These are phyloP conservation scores for Parapristionchus giblindavisi DNA, from an alignment of 2,888 invertebrate species.

Conservation along the genomic window DNA sequence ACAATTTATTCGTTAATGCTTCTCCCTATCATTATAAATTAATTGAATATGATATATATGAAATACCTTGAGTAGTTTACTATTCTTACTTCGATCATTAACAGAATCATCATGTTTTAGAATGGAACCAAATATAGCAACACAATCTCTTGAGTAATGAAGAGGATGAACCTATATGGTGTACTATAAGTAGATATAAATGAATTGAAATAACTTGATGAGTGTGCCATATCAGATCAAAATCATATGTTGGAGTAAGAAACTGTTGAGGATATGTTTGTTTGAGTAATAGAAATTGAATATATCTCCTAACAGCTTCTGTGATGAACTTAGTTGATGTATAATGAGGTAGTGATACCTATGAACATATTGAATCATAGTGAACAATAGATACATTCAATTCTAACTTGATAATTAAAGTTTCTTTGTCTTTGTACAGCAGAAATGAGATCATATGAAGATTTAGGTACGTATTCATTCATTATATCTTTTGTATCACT, in stretches of 20 bases:
- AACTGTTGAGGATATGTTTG: slow-evolving; percentile 67
- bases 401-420: slow-evolving; percentile 72
- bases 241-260: slow-evolving; percentile 74
- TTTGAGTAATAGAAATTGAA: slow-evolving; percentile 42
- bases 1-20: slow-evolving; percentile 71
- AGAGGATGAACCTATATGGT: slow-evolving; percentile 65
- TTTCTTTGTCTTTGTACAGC: slow-evolving; percentile 72
- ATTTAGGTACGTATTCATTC: slow-evolving; percentile 57
- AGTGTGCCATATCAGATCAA: slow-evolving; percentile 73
- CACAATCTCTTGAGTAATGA: slow-evolving; percentile 63
- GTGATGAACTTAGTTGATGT: slow-evolving; percentile 71
- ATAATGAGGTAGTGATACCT: slow-evolving; percentile 73
- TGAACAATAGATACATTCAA: background rate
- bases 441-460: slow-evolving; percentile 70
- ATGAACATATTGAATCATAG: slow-evolving; percentile 47
- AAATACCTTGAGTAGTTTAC: slow-evolving; percentile 69
- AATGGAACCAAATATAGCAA: slow-evolving; percentile 67
- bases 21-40: slow-evolving; percentile 68
- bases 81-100: slow-evolving; percentile 71
- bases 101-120: slow-evolving; percentile 73
- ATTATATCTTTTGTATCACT: slow-evolving; percentile 55
- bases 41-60: background rate
- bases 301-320: slow-evolving; percentile 69
- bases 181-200: background rate
- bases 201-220: slow-evolving; percentile 70